Conservation (phyloP, 2,888 invertebrate genomes). For the Thymelicus lineola region DNA sequence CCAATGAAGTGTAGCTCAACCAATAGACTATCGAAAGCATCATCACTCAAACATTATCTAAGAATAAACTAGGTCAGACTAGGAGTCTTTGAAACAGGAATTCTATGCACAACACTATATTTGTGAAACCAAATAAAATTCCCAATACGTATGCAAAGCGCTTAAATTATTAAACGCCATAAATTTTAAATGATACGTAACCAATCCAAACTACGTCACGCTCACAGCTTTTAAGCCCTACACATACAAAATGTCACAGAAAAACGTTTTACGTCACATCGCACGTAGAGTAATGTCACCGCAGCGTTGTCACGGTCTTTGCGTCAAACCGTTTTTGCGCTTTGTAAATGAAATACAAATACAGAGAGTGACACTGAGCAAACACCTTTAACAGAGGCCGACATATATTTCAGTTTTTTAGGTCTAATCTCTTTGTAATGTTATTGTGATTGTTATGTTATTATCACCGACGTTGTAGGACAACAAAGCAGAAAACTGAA, state of each 20-base stretch:
- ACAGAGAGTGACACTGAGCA: not conserved
- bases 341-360: conserved; percentile 29
- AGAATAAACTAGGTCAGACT: no score
- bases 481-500: no score
- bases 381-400: not conserved
- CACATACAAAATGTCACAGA: conserved; percentile 35
- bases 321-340: conserved; percentile 23
- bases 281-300: conserved; percentile 27
- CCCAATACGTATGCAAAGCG: conserved; percentile 8
- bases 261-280: conserved; percentile 30
- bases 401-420: not conserved
- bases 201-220: conserved; percentile 32
- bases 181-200: conserved; percentile 32
- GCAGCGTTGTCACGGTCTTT: conserved; percentile 28
- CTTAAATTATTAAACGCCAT: conserved; percentile 24
- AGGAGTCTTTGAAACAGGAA: no score
- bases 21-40: no score
- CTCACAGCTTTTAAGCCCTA: conserved; percentile 33
- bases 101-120: not conserved
- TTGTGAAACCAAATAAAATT: conserved; percentile 9
- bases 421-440: no score
- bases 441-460: no score
- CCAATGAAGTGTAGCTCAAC: no score
- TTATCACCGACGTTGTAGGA: no score
- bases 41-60: no score